Evolutionary conservation across 2,888 invertebrate species (phyloP).

Genomic region (Tridacna crocea): DNA sequence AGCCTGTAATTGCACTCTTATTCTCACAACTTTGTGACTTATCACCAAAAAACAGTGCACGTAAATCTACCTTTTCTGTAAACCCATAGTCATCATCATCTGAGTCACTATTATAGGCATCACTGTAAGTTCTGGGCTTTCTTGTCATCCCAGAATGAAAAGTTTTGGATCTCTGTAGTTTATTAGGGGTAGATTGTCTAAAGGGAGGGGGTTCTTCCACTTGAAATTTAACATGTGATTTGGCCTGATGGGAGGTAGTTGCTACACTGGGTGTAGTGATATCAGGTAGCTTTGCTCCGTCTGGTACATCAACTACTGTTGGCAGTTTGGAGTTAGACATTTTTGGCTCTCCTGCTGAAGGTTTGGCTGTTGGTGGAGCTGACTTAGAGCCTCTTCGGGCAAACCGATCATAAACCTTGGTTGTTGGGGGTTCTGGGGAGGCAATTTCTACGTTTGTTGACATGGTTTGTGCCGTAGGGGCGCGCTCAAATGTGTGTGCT

Average conservation of each 20-base stretch:
- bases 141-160: slow-evolving; percentile 56
- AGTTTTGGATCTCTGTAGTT: slow-evolving; percentile 57
- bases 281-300: slow-evolving; percentile 57
- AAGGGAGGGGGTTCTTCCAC: slow-evolving; percentile 41
- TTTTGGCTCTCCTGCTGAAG: slow-evolving; percentile 27
- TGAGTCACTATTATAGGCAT: slow-evolving; percentile 61
- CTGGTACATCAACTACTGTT: slow-evolving; percentile 42
- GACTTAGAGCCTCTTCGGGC: slow-evolving; percentile 65
- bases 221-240: slow-evolving; percentile 68
- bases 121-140: slow-evolving; percentile 48
- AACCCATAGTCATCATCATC: slow-evolving; percentile 69
- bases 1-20: slow-evolving; percentile 56
- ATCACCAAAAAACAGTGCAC: slow-evolving; percentile 69
- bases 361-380: slow-evolving; percentile 61
- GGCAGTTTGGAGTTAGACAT: slow-evolving; percentile 35
- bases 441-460: slow-evolving; percentile 60
- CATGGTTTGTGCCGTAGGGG: slow-evolving; percentile 50
- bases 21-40: slow-evolving; percentile 56
- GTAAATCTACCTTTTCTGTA: slow-evolving; percentile 71
- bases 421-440: slow-evolving; percentile 48
- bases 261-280: slow-evolving; percentile 38
- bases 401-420: slow-evolving; percentile 20
- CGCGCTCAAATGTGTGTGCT: slow-evolving; percentile 45
- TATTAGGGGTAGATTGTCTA: slow-evolving; percentile 53
- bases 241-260: slow-evolving; percentile 37